Percentiles rank a stretch among this genome's conserved stretches.
These are phyloP conservation scores for Melierax canorus DNA, from an alignment of 2,113 vertebrate species.

Conservation along the genomic window DNA sequence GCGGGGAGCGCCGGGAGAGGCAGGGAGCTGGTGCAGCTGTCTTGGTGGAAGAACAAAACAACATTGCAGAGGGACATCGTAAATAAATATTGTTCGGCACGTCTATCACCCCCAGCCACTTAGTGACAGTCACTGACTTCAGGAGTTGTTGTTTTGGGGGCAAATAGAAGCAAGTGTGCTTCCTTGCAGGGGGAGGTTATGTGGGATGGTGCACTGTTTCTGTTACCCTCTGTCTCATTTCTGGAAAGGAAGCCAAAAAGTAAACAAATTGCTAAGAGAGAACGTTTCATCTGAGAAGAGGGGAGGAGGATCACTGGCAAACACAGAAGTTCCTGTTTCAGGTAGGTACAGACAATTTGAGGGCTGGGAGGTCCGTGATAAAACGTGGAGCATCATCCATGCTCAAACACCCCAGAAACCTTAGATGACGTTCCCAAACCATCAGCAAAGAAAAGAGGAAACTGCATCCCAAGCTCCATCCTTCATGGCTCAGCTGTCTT, in stretches of 20 bases:
- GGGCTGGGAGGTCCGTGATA: not conserved
- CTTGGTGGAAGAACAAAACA: slow-evolving; percentile 21
- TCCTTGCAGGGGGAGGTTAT: not conserved
- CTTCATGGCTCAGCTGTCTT: not conserved
- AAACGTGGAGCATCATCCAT: not conserved
- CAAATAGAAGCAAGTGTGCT: not conserved
- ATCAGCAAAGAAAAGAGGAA: not conserved
- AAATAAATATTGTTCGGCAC: not conserved
- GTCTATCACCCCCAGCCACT: not conserved
- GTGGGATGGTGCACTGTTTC: accelerated
- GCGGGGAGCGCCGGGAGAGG: not conserved
- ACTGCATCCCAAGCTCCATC: not conserved
- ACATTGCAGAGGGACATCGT: not conserved
- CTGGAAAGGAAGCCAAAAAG: not conserved
- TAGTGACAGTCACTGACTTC: not conserved
- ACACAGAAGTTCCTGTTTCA: not conserved
- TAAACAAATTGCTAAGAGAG: not conserved
- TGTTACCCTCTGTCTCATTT: not conserved
- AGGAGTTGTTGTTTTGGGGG: not conserved
- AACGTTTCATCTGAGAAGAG: not conserved
- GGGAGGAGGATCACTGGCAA: not conserved
- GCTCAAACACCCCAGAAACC: not conserved
- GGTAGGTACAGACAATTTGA: not conserved
- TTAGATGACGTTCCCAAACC: not conserved
- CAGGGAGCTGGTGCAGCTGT: slow-evolving; percentile 27